phyloP scores from a whole-genome alignment of 2,113 vertebrate species.

The Corythornis cristatus region DNA sequence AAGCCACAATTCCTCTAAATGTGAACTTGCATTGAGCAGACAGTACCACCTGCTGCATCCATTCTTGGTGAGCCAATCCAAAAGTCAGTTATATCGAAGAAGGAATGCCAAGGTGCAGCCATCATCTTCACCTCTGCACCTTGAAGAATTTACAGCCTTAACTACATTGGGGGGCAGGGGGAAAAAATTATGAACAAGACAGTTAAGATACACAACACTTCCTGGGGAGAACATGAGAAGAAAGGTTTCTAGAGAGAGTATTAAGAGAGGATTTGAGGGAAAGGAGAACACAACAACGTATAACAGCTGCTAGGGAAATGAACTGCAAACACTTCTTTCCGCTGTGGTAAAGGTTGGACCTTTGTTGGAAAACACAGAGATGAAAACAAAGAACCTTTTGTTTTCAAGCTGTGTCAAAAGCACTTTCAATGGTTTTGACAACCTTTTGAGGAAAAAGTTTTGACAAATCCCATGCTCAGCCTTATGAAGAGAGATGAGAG shows the following conservation, averaged over 20 bases:
- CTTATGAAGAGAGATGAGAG: neutral
- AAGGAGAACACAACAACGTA: neutral
- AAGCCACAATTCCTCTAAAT: neutral
- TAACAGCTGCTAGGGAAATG: neutral
- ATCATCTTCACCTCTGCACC: neutral
- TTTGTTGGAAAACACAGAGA: neutral
- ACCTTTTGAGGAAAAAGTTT: neutral
- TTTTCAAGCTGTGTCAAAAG: neutral
- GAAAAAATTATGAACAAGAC: neutral
- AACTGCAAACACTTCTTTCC: neutral
- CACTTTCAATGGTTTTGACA: neutral
- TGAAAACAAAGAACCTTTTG: neutral
- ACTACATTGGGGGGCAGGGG: fast-evolving
- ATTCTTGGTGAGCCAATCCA: neutral
- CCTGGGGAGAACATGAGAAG: neutral
- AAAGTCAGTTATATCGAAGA: neutral
- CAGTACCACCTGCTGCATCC: neutral
- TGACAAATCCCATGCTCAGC: neutral
- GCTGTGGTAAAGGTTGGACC: neutral
- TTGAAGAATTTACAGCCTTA: neutral
- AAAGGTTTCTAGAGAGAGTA: neutral
- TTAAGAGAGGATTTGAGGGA: neutral
- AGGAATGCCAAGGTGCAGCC: neutral
- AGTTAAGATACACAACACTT: neutral
- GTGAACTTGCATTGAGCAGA: neutral